Conservation (phyloP, 2,797 vertebrate species). For the Sternotherus odoratus region DNA sequence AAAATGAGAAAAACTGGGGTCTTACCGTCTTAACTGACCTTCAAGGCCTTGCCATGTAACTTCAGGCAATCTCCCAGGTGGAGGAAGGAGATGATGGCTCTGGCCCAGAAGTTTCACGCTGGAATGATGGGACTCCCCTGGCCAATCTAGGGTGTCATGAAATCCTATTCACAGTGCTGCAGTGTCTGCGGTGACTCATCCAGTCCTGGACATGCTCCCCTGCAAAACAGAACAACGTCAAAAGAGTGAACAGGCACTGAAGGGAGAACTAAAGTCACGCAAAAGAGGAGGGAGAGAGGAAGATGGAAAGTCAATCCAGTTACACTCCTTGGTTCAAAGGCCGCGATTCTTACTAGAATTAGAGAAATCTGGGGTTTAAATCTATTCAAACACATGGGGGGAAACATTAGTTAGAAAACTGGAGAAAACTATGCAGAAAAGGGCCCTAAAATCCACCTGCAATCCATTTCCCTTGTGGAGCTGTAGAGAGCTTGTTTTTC, state of each 20-base stretch:
- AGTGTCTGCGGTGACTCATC: background rate
- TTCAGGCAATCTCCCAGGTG: background rate
- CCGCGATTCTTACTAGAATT: no score
- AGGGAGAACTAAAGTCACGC: fast-evolving
- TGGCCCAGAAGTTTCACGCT: background rate
- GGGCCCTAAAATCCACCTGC: background rate
- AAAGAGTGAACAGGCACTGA: background rate
- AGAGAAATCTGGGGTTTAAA: background rate
- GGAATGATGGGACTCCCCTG: background rate
- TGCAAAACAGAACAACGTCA: conserved; percentile 35
- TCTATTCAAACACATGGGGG: background rate
- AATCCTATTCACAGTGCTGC: background rate
- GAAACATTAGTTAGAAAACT: background rate
- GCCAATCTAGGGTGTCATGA: background rate
- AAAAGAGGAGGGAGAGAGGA: background rate
- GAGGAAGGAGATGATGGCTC: background rate
- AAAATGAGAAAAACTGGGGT: fast-evolving
- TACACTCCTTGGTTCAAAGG: no score
- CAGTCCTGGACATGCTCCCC: conserved; percentile 22
- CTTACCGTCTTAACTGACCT: conserved; percentile 54
- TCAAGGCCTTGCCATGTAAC: fast-evolving
- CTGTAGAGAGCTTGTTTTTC: background rate
- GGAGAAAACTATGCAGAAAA: background rate
- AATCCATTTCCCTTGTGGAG: background rate
- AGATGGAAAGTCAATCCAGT: background rate